Evolutionary conservation across 2,888 invertebrate genomes (phyloP).

Genomic region (Trachelus stipa): DNA sequence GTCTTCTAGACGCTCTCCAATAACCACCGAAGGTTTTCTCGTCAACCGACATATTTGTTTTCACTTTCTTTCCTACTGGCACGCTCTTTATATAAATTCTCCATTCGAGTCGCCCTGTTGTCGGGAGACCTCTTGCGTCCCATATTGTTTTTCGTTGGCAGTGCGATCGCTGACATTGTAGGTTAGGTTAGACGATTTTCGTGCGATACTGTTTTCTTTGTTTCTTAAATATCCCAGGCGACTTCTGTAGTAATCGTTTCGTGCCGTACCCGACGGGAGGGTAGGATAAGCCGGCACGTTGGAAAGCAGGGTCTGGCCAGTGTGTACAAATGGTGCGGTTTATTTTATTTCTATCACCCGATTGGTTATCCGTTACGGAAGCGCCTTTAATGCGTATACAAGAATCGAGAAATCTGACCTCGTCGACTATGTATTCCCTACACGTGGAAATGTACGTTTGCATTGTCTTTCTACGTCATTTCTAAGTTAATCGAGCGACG

Average conservation of each 20-base stretch:
- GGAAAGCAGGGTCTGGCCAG: background rate
- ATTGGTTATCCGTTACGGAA: background rate
- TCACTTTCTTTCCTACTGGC: background rate
- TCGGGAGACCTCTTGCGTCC: background rate
- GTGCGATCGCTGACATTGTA: background rate
- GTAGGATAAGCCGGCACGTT: background rate
- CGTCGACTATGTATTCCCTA: background rate
- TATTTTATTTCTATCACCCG: background rate
- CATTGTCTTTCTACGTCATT: background rate
- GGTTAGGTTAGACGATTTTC: background rate
- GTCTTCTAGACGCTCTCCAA: background rate
- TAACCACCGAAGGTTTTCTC: background rate
- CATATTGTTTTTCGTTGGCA: background rate
- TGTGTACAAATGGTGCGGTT: background rate
- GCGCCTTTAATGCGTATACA: background rate
- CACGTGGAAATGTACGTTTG: background rate
- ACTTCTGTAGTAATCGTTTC: background rate
- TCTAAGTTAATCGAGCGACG: background rate
- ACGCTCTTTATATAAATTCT: background rate
- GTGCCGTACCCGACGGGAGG: background rate
- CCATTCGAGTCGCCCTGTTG: background rate
- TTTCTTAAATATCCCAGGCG: background rate
- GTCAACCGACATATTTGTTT: background rate
- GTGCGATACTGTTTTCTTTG: background rate
- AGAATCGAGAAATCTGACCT: background rate